Conservation (phyloP, 1,140 invertebrate species). For the Antheraea mylitta region DNA sequence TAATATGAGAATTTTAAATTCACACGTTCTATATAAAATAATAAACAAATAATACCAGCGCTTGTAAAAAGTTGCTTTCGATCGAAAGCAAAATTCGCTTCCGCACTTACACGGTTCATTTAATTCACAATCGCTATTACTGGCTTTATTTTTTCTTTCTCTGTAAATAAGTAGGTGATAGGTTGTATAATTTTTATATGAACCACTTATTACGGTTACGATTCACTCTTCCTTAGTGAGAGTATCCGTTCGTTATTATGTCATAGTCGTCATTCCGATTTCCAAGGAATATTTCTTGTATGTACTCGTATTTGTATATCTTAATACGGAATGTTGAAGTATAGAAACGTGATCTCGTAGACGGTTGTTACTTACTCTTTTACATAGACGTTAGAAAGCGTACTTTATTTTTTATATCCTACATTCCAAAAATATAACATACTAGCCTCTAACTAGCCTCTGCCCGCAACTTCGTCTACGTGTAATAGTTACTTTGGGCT, state of each 20-base stretch:
- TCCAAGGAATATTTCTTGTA: not conserved
- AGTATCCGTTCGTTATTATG: conserved; percentile 27
- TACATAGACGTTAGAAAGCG: not conserved
- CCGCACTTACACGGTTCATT: conserved; percentile 32
- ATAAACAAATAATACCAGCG: not conserved
- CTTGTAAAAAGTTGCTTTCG: not conserved
- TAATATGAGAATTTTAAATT: not conserved
- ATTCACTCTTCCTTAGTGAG: conserved; percentile 18
- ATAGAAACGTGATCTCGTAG: not conserved
- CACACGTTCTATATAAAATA: not conserved
- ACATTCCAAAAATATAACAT: too few species aligned
- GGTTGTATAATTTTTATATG: conserved; percentile 27
- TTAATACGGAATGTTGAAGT: not conserved
- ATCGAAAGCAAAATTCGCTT: conserved; percentile 18
- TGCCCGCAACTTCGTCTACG: too few species aligned
- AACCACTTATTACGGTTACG: conserved; percentile 14
- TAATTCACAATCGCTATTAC: conserved; percentile 23
- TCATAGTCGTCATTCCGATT: conserved; percentile 9
- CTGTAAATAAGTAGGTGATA: conserved; percentile 19
- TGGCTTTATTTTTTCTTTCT: conserved; percentile 18
- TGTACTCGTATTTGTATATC: not conserved
- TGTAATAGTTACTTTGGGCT: too few species aligned
- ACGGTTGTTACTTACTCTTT: not conserved
- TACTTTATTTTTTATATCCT: not conserved
- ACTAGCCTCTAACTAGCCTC: too few species aligned